Evolutionary conservation across 2,888 invertebrate genomes (phyloP).

Genomic region (Pterobdella sp.): DNA sequence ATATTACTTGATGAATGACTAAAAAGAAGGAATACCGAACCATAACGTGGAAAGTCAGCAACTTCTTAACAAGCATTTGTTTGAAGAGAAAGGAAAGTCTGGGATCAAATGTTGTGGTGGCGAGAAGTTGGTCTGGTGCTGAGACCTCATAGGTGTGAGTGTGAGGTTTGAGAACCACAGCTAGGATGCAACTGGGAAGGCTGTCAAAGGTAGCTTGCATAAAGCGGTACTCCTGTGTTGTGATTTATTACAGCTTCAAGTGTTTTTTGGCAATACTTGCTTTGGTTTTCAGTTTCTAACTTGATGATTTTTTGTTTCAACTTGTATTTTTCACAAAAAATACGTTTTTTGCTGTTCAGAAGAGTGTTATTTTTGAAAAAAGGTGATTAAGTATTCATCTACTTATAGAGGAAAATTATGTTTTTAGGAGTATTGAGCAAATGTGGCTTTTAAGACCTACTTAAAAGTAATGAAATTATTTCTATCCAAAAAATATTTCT

Average conservation of each 20-base stretch:
- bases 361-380: too few relatives aligned
- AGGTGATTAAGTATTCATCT: too few relatives aligned
- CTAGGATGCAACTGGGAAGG: slow-evolving; percentile 34
- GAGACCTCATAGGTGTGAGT: slow-evolving; percentile 40
- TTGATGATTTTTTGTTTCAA: too few relatives aligned
- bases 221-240: slow-evolving; percentile 23
- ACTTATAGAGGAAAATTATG: too few relatives aligned
- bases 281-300: too few relatives aligned
- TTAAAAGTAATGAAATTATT: too few relatives aligned
- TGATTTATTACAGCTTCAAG: not conserved
- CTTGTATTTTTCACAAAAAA: too few relatives aligned
- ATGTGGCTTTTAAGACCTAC: too few relatives aligned
- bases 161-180: slow-evolving; percentile 41
- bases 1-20: not conserved
- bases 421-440: too few relatives aligned
- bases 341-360: too few relatives aligned
- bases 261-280: too few relatives aligned
- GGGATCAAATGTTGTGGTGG: slow-evolving; percentile 42
- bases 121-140: slow-evolving; percentile 40
- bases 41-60: slow-evolving; percentile 41
- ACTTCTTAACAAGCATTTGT: slow-evolving; percentile 39
- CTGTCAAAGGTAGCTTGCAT: slow-evolving; percentile 3
- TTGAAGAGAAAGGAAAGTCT: slow-evolving; percentile 41
- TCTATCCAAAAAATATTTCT: too few relatives aligned
- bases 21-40: slow-evolving; percentile 34